Base-by-base conservation (phyloP, 1,140 invertebrate species). In the Periplaneta americana region DNA sequence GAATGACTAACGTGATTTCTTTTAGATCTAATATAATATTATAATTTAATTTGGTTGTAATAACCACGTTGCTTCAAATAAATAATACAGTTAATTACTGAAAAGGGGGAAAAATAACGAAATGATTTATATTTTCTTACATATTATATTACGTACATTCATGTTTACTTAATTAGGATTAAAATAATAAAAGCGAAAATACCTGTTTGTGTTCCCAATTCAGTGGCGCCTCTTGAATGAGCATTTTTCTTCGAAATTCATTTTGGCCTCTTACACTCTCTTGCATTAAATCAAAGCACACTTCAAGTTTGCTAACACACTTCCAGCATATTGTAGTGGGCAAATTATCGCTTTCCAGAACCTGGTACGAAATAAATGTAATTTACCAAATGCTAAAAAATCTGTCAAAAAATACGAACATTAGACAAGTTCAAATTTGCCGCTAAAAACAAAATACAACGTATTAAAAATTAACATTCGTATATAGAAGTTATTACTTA, bases 281-380 rank as follows among this genome's bases (percentile, higher is more conserved):
- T 78, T 78, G 32, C 17, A 78, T 35, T 22, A 78, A 34, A 22
- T 78, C 33, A n/a, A 15, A 78, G n/a, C 76, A 78, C 2, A 35
- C 76, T 35, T 78, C 76, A 78, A 78, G 76, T n/a, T 35, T 78
- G 22, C 15, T 22, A 78, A 78, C 33, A 35, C 76, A 78, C 9
- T 34, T 35, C 34, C n/a, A 17, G 34, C 76, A 78, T 78, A 78
- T n/a, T 35, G 76, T 28, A 18, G 76, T 78, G 22, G 76, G 76
- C 4, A 35, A 35, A 18, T 78, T 13, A 37, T 78, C 76, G 22
- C 33, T 10, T 34, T 75, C 33, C 74, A 32, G 28, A 9, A 75
- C 74, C 74, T 75, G 10, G 10, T 8, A 75, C 9, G 33, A 75
- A 75, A 28, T 28, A 75, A 8, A 75, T 33, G 13, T 31, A 75